Evolutionary conservation across 2,113 vertebrate genomes (phyloP).

Genomic region (Colaptes auratus): DNA sequence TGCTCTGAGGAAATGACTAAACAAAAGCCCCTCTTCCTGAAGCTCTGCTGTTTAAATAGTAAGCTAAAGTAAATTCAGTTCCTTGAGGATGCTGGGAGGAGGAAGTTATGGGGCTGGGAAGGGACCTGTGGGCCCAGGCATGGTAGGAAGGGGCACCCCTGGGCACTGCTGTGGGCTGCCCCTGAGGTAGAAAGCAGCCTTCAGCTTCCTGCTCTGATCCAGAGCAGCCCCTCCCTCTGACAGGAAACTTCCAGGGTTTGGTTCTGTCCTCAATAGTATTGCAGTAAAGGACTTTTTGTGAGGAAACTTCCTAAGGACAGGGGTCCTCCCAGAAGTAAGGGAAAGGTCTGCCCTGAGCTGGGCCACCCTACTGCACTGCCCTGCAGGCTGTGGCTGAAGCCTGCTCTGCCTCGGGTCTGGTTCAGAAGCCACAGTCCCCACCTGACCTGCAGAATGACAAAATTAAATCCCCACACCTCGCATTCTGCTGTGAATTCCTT

Average conservation of each 20-base stretch:
- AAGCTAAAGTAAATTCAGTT: background rate
- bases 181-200: background rate
- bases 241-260: background rate
- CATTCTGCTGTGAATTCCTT: background rate
- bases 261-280: background rate
- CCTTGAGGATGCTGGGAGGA: background rate
- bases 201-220: background rate
- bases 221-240: fast-evolving
- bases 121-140: too few relatives aligned
- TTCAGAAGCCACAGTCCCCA: background rate
- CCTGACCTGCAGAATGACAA: background rate
- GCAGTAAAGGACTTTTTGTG: background rate
- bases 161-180: too few relatives aligned
- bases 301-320: background rate
- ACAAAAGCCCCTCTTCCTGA: background rate
- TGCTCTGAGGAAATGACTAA: background rate
- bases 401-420: background rate
- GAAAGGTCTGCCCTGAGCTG: fast-evolving
- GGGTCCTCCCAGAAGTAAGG: background rate
- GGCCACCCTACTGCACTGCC: fast-evolving
- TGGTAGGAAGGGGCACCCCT: background rate
- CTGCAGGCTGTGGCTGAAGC: background rate
- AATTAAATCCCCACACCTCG: background rate
- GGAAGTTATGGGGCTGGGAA: background rate
- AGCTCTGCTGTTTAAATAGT: background rate